Percentiles rank a stretch among this genome's conserved stretches.
phyloP scores from a whole-genome alignment of 2,888 invertebrate species.

The Polyommatus iphigenia region DNA sequence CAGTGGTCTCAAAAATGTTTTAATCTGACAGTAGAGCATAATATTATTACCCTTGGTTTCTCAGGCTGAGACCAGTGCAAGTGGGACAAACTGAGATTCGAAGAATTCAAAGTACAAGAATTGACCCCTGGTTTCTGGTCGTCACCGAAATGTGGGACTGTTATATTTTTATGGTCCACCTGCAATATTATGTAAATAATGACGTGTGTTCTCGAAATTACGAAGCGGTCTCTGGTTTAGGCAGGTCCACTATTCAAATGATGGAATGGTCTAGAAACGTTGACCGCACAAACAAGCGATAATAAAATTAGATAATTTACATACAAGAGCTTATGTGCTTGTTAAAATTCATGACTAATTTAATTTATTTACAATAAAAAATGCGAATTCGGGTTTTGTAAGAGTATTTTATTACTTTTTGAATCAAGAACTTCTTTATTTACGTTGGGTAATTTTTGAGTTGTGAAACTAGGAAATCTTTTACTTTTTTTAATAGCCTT shows the following conservation, averaged over 20 bases:
- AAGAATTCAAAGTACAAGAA: not conserved
- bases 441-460: not conserved
- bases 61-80: no score
- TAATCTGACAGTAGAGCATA: no score
- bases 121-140: not conserved
- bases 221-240: not conserved
- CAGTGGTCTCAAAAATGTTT: no score
- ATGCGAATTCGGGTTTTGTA: no score
- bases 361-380: not conserved
- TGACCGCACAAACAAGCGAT: not conserved
- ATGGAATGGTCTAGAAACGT: constrained; percentile 3
- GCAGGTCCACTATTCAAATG: constrained; percentile 2
- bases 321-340: not conserved
- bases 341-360: not conserved
- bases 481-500: not conserved
- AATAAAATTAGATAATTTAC: constrained; percentile 9
- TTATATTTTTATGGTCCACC: not conserved
- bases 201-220: not conserved
- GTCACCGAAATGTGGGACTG: not conserved
- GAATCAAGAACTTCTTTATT: not conserved
- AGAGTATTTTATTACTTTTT: not conserved
- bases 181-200: not conserved
- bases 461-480: not conserved
- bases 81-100: not conserved
- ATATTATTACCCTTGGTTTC: no score